Evolutionary conservation across 1,140 invertebrate genomes (phyloP).

Genomic region (Brachionus rubens): DNA sequence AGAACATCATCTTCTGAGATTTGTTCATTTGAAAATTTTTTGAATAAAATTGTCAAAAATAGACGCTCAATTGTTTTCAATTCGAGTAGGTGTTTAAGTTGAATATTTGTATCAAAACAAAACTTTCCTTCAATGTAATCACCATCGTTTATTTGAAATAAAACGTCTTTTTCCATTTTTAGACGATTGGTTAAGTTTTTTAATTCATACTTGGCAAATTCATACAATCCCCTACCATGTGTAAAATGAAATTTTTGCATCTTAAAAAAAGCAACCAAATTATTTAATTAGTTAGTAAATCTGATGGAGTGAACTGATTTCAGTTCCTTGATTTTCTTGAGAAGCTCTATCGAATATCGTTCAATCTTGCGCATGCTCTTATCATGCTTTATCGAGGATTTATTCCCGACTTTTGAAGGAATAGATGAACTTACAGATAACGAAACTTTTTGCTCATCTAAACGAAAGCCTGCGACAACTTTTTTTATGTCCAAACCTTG

Average conservation of each 20-base stretch:
- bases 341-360: too few relatives aligned
- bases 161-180: not conserved
- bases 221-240: not conserved
- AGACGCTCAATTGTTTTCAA: constrained; percentile 15
- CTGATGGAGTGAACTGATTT: too few relatives aligned
- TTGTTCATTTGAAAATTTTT: not conserved
- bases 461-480: too few relatives aligned
- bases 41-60: not conserved
- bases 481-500: too few relatives aligned
- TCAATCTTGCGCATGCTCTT: too few relatives aligned
- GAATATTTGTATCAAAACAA: not conserved
- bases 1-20: not conserved
- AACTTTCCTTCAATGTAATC: constrained; percentile 38
- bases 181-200: not conserved
- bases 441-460: too few relatives aligned
- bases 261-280: too few relatives aligned
- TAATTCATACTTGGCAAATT: not conserved
- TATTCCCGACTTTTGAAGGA: too few relatives aligned
- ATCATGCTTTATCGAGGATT: too few relatives aligned
- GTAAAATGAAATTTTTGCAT: constrained; percentile 4
- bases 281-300: too few relatives aligned
- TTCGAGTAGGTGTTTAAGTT: not conserved
- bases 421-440: too few relatives aligned
- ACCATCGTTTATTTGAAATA: not conserved
- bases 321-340: too few relatives aligned